A percentile compares a stretch with the other conserved stretches of the same genome.
phyloP scores from a whole-genome alignment of 2,888 invertebrate species.

The Coecobrya sp. region DNA sequence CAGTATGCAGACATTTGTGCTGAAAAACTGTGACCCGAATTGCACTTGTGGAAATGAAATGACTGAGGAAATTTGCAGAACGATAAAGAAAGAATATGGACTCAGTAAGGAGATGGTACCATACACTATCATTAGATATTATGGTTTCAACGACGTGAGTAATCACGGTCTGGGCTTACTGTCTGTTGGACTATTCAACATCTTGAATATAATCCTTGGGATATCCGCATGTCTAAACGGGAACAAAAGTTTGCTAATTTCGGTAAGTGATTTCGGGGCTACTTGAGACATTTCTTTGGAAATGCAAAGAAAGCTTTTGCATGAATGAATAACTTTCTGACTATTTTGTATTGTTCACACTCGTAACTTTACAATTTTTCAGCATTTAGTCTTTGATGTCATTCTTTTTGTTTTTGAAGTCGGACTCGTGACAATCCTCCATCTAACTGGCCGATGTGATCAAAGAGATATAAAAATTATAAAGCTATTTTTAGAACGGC shows the following conservation, averaged over 20 bases:
- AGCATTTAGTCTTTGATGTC: constrained; percentile 69
- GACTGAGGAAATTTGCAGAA: constrained; percentile 47
- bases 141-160: constrained; percentile 43
- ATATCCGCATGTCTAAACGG: constrained; percentile 60
- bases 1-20: constrained; percentile 64
- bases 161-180: constrained; percentile 52
- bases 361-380: not conserved
- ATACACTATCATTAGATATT: constrained; percentile 66
- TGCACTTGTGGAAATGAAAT: not conserved
- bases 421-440: constrained; percentile 10
- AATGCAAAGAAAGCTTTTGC: not conserved
- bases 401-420: constrained; percentile 59
- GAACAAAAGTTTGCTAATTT: constrained; percentile 31
- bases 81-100: constrained; percentile 53
- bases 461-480: constrained; percentile 56
- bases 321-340: not conserved
- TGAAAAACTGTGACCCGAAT: constrained; percentile 24
- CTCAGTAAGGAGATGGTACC: constrained; percentile 16
- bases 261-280: constrained; percentile 31
- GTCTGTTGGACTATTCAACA: constrained; percentile 9
- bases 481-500: constrained; percentile 51
- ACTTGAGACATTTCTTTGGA: not conserved
- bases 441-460: constrained; percentile 64
- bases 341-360: not conserved
- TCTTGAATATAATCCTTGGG: constrained; percentile 47